These are phyloP conservation scores for Hedychridium roseum DNA, from an alignment of 2,888 invertebrate species.

Conservation along the genomic window DNA sequence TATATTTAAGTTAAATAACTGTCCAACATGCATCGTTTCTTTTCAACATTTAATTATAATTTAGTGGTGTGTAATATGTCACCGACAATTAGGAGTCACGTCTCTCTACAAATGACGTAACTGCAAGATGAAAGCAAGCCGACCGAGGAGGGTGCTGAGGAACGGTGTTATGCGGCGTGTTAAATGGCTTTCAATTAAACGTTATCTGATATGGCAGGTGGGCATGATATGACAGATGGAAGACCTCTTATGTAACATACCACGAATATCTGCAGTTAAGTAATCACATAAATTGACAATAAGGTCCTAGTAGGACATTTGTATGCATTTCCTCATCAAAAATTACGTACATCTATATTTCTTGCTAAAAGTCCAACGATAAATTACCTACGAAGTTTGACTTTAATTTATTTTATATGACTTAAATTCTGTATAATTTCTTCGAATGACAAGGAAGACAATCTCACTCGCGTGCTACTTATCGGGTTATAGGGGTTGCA, in stretches of 20 bases:
- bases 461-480: no score
- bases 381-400: constrained; percentile 3
- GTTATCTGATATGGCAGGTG: constrained; percentile 13
- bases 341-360: no score
- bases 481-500: no score
- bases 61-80: constrained; percentile 16
- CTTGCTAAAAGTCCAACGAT: background rate
- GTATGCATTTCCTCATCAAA: constrained; percentile 9
- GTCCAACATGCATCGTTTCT: constrained; percentile 17
- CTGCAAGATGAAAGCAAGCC: no score
- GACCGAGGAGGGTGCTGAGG: constrained; percentile 20
- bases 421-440: background rate
- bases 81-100: constrained; percentile 20
- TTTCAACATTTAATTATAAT: constrained; percentile 16
- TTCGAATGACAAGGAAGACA: background rate
- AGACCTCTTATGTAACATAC: no score
- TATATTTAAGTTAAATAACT: constrained; percentile 15
- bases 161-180: constrained; percentile 19
- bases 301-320: background rate
- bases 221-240: no score
- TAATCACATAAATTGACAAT: constrained; percentile 12
- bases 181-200: constrained; percentile 21
- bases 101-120: constrained; percentile 17
- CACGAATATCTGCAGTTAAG: no score
- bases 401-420: background rate